Percentiles rank a stretch among this genome's conserved stretches.
Conservation (phyloP, 2,113 vertebrate genomes). For the Leucopsar rothschildi region DNA sequence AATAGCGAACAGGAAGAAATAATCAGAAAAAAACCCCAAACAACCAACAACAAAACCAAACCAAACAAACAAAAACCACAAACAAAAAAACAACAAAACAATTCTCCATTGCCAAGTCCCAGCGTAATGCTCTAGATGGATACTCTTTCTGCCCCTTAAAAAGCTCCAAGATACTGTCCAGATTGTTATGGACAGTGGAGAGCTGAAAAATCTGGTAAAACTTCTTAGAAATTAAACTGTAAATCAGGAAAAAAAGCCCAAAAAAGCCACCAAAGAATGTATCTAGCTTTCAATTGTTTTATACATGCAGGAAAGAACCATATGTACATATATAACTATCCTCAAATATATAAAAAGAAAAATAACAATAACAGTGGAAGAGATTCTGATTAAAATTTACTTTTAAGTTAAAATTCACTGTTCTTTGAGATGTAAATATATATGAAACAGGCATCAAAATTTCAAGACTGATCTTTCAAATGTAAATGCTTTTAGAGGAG, state of each 20-base stretch:
- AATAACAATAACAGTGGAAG: background rate
- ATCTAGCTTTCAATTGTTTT: background rate
- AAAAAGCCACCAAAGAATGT: background rate
- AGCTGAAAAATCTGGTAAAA: background rate
- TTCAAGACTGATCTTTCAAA: slow-evolving; percentile 68
- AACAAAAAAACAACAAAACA: background rate
- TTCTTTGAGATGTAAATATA: slow-evolving; percentile 36
- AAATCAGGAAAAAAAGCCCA: background rate
- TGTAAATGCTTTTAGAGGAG: slow-evolving; percentile 50
- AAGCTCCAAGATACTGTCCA: background rate
- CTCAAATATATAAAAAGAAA: background rate
- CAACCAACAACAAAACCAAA: background rate
- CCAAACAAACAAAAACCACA: background rate
- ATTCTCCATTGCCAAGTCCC: background rate
- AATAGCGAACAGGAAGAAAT: background rate
- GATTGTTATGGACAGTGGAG: background rate
- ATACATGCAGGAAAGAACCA: background rate
- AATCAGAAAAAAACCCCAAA: background rate
- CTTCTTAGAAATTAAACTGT: background rate
- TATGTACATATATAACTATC: background rate
- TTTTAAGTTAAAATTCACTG: slow-evolving; percentile 30
- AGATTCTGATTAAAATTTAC: slow-evolving; percentile 35
- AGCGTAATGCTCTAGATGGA: background rate
- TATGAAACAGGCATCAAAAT: slow-evolving; percentile 61
- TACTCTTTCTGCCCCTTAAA: background rate